These are phyloP conservation scores for Malachius bipustulatus DNA, from an alignment of 2,888 invertebrate genomes.

Conservation along the genomic window DNA sequence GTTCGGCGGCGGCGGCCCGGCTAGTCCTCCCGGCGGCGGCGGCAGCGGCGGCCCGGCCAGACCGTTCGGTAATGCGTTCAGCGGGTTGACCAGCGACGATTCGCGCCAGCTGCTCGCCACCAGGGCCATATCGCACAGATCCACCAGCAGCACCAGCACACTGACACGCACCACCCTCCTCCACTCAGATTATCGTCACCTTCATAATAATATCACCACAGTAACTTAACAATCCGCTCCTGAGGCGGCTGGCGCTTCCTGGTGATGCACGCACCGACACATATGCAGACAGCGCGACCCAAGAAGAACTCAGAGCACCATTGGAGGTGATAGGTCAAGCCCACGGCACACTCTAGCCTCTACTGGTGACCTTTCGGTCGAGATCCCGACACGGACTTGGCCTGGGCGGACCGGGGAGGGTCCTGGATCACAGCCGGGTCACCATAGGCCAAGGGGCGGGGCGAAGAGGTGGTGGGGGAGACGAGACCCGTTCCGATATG, in stretches of 20 bases:
- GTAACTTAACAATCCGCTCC: slow-evolving; percentile 13
- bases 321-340: slow-evolving; percentile 40
- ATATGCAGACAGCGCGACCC: slow-evolving; percentile 8
- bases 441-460: slow-evolving; percentile 39
- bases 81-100: slow-evolving; percentile 43
- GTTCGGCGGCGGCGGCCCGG: slow-evolving; percentile 44
- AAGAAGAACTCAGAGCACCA: slow-evolving; percentile 20
- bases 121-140: slow-evolving; percentile 40
- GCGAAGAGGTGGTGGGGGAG: slow-evolving; percentile 26
- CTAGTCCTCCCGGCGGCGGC: slow-evolving; percentile 42
- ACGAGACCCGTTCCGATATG: slow-evolving; percentile 17
- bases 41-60: slow-evolving; percentile 43
- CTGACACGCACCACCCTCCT: slow-evolving; percentile 26
- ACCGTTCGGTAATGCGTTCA: slow-evolving; percentile 41
- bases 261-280: slow-evolving; percentile 25
- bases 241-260: slow-evolving; percentile 11
- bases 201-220: too few species aligned
- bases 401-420: slow-evolving; percentile 40
- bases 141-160: slow-evolving; percentile 33
- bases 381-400: slow-evolving; percentile 39
- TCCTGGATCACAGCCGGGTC: slow-evolving; percentile 39
- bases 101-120: slow-evolving; percentile 53
- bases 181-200: too few species aligned
- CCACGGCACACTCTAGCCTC: slow-evolving; percentile 40
- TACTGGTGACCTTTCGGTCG: slow-evolving; percentile 41